These are phyloP conservation scores for Cydia pomonella DNA, from an alignment of 1,140 invertebrate genomes.

Conservation along the genomic window DNA sequence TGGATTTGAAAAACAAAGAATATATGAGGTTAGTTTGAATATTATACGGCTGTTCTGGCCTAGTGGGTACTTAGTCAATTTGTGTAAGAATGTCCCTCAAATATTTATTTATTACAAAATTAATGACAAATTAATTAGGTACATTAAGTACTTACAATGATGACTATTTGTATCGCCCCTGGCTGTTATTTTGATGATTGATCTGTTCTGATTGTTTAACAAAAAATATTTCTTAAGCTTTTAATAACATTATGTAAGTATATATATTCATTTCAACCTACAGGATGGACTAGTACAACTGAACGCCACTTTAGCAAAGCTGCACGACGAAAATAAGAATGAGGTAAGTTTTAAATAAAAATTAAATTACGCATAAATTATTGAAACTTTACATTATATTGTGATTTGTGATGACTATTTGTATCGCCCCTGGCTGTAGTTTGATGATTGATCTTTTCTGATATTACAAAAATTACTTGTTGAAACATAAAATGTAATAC, in stretches of 20 bases:
- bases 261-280: too few relatives aligned
- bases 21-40: slow-evolving; percentile 9
- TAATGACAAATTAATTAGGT: too few relatives aligned
- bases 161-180: slow-evolving; percentile 31
- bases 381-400: background rate
- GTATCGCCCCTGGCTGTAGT: slow-evolving; percentile 16
- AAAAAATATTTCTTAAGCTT: too few relatives aligned
- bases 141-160: background rate
- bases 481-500: background rate
- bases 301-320: background rate
- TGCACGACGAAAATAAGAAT: background rate
- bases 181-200: slow-evolving; percentile 28
- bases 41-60: too few relatives aligned
- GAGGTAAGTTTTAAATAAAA: background rate
- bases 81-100: too few relatives aligned
- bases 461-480: background rate
- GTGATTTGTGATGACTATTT: slow-evolving; percentile 22
- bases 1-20: background rate
- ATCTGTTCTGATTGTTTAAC: slow-evolving; percentile 20
- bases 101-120: too few relatives aligned
- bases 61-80: too few relatives aligned
- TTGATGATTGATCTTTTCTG: slow-evolving; percentile 25
- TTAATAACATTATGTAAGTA: too few relatives aligned
- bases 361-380: background rate
- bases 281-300: background rate